These are phyloP conservation scores for Nannoperca obscura DNA, from an alignment of 2,797 vertebrate genomes.

Conservation along the genomic window DNA sequence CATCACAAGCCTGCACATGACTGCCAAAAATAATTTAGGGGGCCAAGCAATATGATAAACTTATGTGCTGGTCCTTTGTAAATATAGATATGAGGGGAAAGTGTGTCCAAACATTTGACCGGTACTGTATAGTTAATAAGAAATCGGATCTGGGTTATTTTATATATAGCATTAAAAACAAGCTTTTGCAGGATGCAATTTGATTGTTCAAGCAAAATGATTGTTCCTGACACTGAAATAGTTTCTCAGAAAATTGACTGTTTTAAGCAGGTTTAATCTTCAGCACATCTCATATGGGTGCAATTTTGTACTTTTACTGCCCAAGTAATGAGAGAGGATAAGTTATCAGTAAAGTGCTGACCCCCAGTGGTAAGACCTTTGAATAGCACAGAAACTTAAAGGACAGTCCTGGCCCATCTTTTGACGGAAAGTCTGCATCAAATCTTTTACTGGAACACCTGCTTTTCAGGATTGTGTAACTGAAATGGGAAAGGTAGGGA, in stretches of 20 bases:
- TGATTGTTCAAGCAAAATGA: background rate
- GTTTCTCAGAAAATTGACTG: background rate
- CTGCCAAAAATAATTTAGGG: no score
- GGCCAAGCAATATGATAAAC: no score
- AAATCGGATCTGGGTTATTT: background rate
- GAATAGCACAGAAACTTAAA: background rate
- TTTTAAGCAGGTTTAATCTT: no score
- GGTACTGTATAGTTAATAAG: background rate
- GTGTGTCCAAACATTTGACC: no score
- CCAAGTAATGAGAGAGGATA: background rate
- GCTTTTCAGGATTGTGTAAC: no score
- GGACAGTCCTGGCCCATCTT: background rate
- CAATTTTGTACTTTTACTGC: background rate
- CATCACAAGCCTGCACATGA: no score
- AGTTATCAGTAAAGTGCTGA: constrained; percentile 33
- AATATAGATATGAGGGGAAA: no score
- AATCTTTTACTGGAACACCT: no score
- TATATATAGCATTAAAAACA: background rate
- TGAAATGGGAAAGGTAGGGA: no score
- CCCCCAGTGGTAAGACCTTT: constrained; percentile 25
- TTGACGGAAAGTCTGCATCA: background rate
- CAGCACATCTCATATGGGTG: background rate
- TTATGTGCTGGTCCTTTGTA: no score
- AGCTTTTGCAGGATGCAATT: background rate
- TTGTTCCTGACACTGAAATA: background rate